Conservation (phyloP, 2,797 vertebrate species). For the Pygocentrus nattereri region DNA sequence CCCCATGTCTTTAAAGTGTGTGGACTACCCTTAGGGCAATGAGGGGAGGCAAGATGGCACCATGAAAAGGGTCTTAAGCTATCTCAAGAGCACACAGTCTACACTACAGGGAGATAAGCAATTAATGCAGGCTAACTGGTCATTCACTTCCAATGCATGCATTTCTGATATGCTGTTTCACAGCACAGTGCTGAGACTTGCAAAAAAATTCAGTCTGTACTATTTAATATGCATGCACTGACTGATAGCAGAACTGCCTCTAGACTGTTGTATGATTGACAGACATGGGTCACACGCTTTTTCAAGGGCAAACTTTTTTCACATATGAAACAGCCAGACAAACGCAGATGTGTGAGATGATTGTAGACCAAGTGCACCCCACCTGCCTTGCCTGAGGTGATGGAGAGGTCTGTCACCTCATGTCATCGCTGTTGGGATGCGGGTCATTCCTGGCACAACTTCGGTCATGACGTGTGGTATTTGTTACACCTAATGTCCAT, state of each 20-base stretch:
- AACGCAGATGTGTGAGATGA: background rate
- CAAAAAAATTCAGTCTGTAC: background rate
- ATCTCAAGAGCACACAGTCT: slow-evolving; percentile 8
- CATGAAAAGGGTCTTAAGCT: slow-evolving; percentile 10
- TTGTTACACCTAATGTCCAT: background rate
- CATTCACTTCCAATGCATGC: background rate
- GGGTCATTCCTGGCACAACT: background rate
- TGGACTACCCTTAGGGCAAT: background rate
- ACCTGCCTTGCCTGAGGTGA: background rate
- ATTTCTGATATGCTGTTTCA: background rate
- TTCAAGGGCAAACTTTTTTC: background rate
- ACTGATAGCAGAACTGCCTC: background rate
- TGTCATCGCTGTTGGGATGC: background rate
- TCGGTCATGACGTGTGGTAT: background rate
- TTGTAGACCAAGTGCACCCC: background rate
- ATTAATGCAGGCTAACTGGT: background rate
- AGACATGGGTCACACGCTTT: background rate
- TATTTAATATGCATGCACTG: background rate
- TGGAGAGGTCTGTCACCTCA: background rate
- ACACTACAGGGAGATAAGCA: background rate
- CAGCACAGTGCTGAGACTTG: background rate
- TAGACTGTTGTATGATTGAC: background rate
- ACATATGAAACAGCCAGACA: background rate
- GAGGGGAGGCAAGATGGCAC: slow-evolving; percentile 11
- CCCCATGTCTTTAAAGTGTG: slow-evolving; percentile 1